Conservation (phyloP, 1,140 invertebrate species). For the Leptoteleia sp. region DNA sequence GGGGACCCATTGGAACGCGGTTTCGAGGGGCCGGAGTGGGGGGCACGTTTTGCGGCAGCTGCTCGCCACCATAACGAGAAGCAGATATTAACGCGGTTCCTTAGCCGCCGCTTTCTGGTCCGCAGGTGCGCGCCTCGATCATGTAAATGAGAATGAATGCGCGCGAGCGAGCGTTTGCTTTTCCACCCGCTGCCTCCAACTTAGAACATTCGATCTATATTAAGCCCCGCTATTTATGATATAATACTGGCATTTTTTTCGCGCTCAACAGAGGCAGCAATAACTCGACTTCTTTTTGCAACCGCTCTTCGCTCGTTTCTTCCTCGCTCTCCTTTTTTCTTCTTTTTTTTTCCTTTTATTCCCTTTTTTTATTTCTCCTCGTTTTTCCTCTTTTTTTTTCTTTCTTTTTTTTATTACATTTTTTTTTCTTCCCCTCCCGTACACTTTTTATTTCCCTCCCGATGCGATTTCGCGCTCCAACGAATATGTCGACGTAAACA, state of each 20-base stretch:
- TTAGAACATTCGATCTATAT: constrained; percentile 57
- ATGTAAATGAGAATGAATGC: constrained; percentile 71
- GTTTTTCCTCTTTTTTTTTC: no score
- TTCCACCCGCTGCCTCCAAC: constrained; percentile 42
- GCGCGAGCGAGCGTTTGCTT: constrained; percentile 52
- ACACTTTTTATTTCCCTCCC: constrained; percentile 15
- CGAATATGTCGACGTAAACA: constrained; percentile 33
- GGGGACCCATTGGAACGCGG: constrained; percentile 63
- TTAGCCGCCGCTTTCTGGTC: constrained; percentile 70
- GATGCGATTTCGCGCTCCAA: constrained; percentile 43
- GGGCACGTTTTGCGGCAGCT: constrained; percentile 73
- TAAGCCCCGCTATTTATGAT: constrained; percentile 50
- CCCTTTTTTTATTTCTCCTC: constrained; percentile 6
- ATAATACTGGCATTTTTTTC: constrained; percentile 39
- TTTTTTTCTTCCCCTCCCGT: not conserved
- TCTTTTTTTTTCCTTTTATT: not conserved
- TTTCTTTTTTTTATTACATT: not conserved
- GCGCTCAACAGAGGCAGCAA: constrained; percentile 35
- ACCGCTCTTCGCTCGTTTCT: no score
- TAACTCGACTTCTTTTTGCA: constrained; percentile 12
- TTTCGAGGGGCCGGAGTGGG: constrained; percentile 23
- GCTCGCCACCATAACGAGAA: constrained; percentile 75
- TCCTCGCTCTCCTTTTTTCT: not conserved
- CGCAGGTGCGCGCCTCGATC: constrained; percentile 74
- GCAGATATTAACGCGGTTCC: constrained; percentile 71